phyloP scores from a whole-genome alignment of 2,888 invertebrate species.

The Apamea monoglypha region DNA sequence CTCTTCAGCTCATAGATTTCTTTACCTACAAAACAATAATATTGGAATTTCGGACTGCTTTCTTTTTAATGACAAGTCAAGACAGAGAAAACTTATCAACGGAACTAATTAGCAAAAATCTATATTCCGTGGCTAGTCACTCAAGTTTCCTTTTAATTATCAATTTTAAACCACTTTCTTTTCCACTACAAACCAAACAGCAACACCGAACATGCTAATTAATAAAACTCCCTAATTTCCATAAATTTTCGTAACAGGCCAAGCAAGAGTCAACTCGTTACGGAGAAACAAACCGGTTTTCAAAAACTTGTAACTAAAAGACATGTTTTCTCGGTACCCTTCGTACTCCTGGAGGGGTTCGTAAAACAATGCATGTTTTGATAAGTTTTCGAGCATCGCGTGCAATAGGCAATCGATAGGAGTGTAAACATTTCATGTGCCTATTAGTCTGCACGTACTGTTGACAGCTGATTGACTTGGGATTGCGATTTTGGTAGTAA shows the following conservation, averaged over 20 bases:
- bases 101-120: constrained; percentile 11
- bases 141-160: constrained; percentile 16
- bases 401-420: constrained; percentile 48
- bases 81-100: not conserved
- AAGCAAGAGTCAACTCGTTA: not conserved
- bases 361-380: constrained; percentile 49
- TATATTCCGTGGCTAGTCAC: not conserved
- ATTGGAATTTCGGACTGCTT: not conserved
- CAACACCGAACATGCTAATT: constrained; percentile 2
- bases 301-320: constrained; percentile 1
- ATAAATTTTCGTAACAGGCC: constrained; percentile 15
- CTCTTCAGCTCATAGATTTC: not conserved
- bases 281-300: constrained; percentile 1
- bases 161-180: constrained; percentile 29
- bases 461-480: constrained; percentile 33
- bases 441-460: constrained; percentile 26
- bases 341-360: constrained; percentile 18
- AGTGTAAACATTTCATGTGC: constrained; percentile 52
- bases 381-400: constrained; percentile 55
- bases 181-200: constrained; percentile 4
- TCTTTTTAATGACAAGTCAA: constrained; percentile 3
- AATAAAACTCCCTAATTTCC: constrained; percentile 16
- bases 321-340: constrained; percentile 12
- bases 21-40: not conserved
- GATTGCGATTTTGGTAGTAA: not conserved